A percentile compares a stretch with the other conserved stretches of the same genome.
phyloP scores from a whole-genome alignment of 92 coral and sea anemone genomes.

The Epizoanthus ramosus region DNA sequence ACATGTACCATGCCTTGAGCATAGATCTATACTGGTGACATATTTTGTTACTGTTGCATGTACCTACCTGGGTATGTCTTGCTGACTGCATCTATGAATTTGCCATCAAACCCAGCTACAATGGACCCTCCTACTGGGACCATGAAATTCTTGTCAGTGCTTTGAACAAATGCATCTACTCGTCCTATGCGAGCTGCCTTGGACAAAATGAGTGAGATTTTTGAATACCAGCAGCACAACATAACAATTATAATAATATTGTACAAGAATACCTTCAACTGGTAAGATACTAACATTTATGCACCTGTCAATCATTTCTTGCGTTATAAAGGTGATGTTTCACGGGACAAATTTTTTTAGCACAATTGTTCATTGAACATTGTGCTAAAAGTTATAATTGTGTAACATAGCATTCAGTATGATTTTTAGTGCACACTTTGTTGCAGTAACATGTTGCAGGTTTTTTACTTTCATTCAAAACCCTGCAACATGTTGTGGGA shows the following conservation, averaged over 20 bases:
- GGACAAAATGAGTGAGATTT: neutral
- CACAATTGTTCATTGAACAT: too few species aligned
- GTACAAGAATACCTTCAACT: neutral
- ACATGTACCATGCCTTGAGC: neutral
- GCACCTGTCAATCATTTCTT: neutral
- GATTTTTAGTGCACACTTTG: too few species aligned
- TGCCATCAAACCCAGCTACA: conserved; percentile 91
- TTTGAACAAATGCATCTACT: conserved; percentile 97
- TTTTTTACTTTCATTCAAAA: too few species aligned
- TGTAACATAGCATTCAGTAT: too few species aligned
- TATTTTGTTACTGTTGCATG: neutral
- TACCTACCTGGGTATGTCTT: conserved; percentile 92
- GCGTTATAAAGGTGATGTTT: too few species aligned
- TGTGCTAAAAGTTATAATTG: too few species aligned
- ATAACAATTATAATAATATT: neutral
- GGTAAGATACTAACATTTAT: neutral
- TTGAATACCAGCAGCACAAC: neutral
- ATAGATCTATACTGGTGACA: neutral
- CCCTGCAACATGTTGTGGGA: too few species aligned
- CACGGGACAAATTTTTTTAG: too few species aligned
- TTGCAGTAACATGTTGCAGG: too few species aligned
- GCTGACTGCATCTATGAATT: conserved; percentile 83
- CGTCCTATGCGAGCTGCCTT: conserved; percentile 97
- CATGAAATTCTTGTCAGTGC: conserved; percentile 95
- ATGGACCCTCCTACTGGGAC: conserved; percentile 98